Evolutionary conservation across 2,797 vertebrate species (phyloP), one percentile per base, ranked within the genome.

Genomic region (Chelmon rostratus): DNA sequence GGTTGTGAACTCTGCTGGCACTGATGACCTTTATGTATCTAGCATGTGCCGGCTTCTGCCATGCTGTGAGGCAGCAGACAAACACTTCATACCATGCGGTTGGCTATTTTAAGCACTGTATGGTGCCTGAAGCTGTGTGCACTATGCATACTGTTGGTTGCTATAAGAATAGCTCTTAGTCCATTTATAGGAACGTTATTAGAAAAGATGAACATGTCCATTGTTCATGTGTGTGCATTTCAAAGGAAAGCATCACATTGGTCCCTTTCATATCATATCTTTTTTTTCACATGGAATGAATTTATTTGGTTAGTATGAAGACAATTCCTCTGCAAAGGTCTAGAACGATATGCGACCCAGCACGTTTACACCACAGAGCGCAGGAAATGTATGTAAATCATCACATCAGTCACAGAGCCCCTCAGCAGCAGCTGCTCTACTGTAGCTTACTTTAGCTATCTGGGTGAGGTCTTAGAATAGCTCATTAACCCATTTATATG

Each of bases 401-500:
- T 85, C 83, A 68, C 63, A 85, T 82, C 63, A 61, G 77, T 71
- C 61, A 54, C 47, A 46, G 66, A 80, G 73, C 21, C 28, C 68
- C 78, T 87, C 82, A 82, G 71, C 84, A 86, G 85, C 94, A 88
- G 93, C 91, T 93, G 92, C 79, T 89, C 81, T 84, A 92, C 88
- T 87, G 81, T 91, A 92, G 90, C 89, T 92, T 75, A 73, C 90
- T 90, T 90, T 81, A 88, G 78, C 84, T 90, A 88, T 91, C 91
- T 90, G 93, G 86, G 90, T 89, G 88, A 92, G 86, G 79, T 91
- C 92, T 86, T 78, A 89, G 90, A 94, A 93, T 94, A 95, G 93
- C 88, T 84, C 91, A 92, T 89, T 93, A 91, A 90, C 93, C 92
- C 90, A 92, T 91, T 91, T 94, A 91, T 93, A 89, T 88, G 66